A percentile compares a stretch with the other conserved stretches of the same genome.
These are phyloP conservation scores for Erpornis zantholeuca DNA, from an alignment of 2,113 vertebrate species.

Conservation along the genomic window DNA sequence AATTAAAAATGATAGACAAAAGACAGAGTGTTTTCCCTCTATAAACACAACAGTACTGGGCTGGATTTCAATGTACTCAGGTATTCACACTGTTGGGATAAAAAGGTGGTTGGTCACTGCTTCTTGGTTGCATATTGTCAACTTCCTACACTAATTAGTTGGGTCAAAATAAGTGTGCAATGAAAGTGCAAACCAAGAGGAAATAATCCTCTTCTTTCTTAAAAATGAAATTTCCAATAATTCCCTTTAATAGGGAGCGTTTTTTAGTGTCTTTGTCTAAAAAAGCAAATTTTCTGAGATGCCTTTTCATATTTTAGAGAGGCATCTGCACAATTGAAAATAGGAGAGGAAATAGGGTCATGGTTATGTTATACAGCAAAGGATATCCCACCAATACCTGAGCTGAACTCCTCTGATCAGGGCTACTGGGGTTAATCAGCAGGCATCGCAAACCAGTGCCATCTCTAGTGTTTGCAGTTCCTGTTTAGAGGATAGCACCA, in stretches of 20 bases:
- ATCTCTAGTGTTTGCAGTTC: slow-evolving; percentile 50
- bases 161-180: background rate
- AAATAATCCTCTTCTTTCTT: background rate
- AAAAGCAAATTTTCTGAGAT: background rate
- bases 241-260: background rate
- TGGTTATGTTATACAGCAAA: background rate
- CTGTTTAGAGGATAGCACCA: slow-evolving; percentile 63
- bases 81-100: background rate
- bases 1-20: background rate
- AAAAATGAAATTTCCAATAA: background rate
- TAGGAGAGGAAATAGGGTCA: background rate
- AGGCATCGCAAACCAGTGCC: slow-evolving; percentile 36
- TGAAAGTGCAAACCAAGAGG: background rate
- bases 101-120: background rate
- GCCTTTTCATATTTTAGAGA: background rate
- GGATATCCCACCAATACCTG: background rate
- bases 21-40: background rate
- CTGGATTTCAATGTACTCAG: background rate
- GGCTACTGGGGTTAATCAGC: slow-evolving; percentile 45
- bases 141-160: background rate
- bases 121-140: background rate
- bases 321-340: slow-evolving; percentile 25
- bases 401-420: slow-evolving; percentile 28
- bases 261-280: background rate
- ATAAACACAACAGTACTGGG: background rate